A percentile compares a stretch with the other conserved stretches of the same genome.
Evolutionary conservation across 2,113 vertebrate species (phyloP).

Genomic region (Nanger granti): DNA sequence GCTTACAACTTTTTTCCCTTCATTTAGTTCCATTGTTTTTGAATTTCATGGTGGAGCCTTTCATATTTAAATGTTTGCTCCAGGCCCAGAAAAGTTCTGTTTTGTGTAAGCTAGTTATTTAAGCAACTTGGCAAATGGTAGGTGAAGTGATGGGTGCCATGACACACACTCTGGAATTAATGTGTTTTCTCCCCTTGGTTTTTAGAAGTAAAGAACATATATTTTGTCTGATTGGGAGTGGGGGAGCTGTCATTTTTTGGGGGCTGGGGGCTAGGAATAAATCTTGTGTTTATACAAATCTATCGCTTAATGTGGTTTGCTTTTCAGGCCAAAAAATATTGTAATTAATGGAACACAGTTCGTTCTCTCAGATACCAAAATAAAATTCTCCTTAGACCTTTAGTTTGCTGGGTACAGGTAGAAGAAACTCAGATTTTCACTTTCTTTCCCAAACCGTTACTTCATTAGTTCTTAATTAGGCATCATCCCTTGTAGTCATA

Average conservation of each 20-base stretch:
- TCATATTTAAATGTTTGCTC: conserved; percentile 12
- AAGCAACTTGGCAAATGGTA: conserved; percentile 1
- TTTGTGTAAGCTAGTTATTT: not conserved
- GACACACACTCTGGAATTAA: not conserved
- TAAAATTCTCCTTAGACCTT: not conserved
- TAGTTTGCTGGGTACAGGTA: not conserved
- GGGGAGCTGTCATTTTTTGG: not conserved
- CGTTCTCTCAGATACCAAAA: not conserved
- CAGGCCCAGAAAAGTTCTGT: not conserved
- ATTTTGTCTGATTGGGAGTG: not conserved
- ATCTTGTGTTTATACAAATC: not conserved
- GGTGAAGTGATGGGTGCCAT: not conserved
- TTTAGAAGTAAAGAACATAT: not conserved
- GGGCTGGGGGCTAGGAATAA: not conserved
- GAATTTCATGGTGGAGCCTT: not conserved
- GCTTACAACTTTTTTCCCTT: not conserved
- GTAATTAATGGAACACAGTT: not conserved
- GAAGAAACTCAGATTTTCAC: not conserved
- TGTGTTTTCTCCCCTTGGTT: not conserved
- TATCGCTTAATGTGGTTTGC: not conserved
- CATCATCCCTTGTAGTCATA: not conserved
- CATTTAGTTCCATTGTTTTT: not conserved
- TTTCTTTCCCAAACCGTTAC: not conserved
- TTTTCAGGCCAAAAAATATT: not conserved
- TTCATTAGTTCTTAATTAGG: not conserved